Conservation (phyloP, 2,797 vertebrate genomes). For the Margarornis squamiger region DNA sequence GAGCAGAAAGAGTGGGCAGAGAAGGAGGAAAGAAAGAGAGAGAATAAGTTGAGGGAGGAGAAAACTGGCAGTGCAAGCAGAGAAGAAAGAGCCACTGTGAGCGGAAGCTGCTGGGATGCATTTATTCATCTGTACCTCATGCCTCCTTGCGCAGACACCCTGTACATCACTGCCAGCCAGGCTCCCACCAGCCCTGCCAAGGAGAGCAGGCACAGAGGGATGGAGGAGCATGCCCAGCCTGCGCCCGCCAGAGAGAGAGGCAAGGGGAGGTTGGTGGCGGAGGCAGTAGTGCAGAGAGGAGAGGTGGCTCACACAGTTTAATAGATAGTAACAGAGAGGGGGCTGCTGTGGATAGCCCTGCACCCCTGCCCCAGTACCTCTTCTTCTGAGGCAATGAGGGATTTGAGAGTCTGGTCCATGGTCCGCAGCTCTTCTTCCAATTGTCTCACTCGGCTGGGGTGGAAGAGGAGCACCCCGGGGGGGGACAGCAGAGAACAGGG, state of each 20-base stretch:
- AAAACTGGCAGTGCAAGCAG: too few relatives aligned
- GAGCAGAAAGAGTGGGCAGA: too few relatives aligned
- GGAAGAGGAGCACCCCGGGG: background rate
- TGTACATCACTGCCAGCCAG: background rate
- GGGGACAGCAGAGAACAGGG: background rate
- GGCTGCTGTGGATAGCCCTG: background rate
- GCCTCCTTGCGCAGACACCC: background rate
- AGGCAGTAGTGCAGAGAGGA: background rate
- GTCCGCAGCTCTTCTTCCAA: conserved; percentile 90
- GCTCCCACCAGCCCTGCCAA: background rate
- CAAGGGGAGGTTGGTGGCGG: background rate
- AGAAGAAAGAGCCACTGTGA: too few relatives aligned
- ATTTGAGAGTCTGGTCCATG: conserved; percentile 94
- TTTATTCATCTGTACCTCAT: background rate
- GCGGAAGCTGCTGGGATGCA: background rate
- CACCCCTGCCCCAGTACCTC: conserved; percentile 15
- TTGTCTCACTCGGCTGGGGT: conserved; percentile 55
- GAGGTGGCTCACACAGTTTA: background rate
- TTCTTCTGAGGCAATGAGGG: conserved; percentile 92
- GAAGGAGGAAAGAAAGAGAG: too few relatives aligned
- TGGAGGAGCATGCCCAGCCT: background rate
- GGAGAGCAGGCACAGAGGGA: background rate
- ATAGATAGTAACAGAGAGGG: background rate
- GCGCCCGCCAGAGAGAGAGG: background rate
- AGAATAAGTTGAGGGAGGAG: too few relatives aligned